These are phyloP conservation scores for Lanius ludovicianus DNA, from an alignment of 2,113 vertebrate genomes.

Conservation along the genomic window DNA sequence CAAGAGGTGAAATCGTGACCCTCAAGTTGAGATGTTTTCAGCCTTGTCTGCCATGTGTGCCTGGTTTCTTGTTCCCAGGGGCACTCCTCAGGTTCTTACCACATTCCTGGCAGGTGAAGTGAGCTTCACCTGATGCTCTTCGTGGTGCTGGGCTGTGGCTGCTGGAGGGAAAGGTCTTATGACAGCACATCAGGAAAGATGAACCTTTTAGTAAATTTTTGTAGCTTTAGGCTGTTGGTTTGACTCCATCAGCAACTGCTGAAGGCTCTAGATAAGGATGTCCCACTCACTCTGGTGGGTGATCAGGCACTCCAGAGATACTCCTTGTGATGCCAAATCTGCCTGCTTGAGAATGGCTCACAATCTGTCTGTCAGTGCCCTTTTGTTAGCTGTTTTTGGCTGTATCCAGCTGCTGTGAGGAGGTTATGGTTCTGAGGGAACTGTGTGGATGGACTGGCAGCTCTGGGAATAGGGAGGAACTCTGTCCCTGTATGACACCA, in stretches of 20 bases:
- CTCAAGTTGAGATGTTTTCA: accelerated
- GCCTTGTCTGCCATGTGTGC: accelerated
- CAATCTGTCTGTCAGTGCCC: accelerated
- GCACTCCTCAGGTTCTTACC: background rate
- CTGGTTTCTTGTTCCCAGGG: background rate
- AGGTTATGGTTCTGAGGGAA: accelerated
- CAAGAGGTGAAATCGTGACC: background rate
- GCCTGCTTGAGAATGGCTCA: background rate
- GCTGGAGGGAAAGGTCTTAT: background rate
- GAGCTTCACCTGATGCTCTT: background rate
- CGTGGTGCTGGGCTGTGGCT: background rate
- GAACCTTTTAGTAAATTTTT: background rate
- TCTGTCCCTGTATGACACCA: background rate
- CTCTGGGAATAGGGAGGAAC: background rate
- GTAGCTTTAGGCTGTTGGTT: accelerated
- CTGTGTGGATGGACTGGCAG: background rate
- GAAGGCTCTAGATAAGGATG: background rate
- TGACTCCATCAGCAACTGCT: background rate
- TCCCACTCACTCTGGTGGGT: accelerated
- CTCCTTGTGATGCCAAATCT: background rate
- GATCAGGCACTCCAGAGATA: background rate
- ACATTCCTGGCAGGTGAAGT: accelerated
- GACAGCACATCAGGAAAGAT: background rate
- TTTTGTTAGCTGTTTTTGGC: background rate
- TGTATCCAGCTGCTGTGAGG: accelerated